Conservation (phyloP, 1,140 invertebrate species). For the Cephus cinctus region DNA sequence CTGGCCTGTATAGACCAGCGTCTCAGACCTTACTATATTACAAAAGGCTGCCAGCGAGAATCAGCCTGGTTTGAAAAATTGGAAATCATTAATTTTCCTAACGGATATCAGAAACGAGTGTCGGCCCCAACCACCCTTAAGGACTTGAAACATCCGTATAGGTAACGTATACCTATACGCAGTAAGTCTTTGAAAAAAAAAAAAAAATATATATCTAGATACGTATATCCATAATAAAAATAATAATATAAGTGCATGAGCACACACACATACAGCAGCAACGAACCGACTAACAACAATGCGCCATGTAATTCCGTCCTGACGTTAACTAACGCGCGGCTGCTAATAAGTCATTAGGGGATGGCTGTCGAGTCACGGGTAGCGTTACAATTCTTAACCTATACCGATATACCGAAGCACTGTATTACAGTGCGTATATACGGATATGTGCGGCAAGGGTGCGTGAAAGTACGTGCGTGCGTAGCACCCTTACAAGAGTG, state of each 20-base stretch:
- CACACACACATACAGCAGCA: too few relatives aligned
- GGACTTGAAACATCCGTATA: too few relatives aligned
- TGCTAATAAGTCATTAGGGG: constrained; percentile 53
- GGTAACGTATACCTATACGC: too few relatives aligned
- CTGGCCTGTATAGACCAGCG: too few relatives aligned
- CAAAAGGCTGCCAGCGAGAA: not conserved
- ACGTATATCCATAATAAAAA: too few relatives aligned
- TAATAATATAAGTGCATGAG: too few relatives aligned
- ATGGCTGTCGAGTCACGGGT: constrained; percentile 25
- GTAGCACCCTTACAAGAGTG: constrained; percentile 25
- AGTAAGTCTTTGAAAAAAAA: too few relatives aligned
- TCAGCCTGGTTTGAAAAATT: too few relatives aligned
- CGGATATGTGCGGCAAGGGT: constrained; percentile 5
- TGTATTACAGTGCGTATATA: constrained; percentile 2
- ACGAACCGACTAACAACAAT: constrained; percentile 22
- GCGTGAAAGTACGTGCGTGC: constrained; percentile 19
- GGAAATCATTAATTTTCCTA: constrained; percentile 43
- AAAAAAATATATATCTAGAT: too few relatives aligned
- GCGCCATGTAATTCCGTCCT: constrained; percentile 30
- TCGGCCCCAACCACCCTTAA: constrained; percentile 17
- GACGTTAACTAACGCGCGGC: constrained; percentile 43
- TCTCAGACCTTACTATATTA: too few relatives aligned
- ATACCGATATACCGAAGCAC: too few relatives aligned
- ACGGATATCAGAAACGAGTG: constrained; percentile 32
- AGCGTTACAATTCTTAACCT: too few relatives aligned